Base-by-base conservation (phyloP, 2,113 vertebrate species). In the Nothocercus nigrocapillus region DNA sequence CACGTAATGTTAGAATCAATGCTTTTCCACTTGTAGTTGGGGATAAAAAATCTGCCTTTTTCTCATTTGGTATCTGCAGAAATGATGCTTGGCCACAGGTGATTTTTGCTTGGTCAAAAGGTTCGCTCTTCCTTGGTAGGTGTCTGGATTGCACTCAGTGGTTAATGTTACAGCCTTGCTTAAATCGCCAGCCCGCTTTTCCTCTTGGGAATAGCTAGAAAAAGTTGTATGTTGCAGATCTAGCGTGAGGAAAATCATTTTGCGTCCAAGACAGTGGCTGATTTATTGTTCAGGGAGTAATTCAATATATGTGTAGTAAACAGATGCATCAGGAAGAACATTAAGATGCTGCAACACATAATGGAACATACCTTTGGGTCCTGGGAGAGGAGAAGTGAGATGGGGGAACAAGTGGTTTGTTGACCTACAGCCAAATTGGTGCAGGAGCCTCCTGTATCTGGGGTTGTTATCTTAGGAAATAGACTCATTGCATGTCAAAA, bases 201-300 rank as follows among this genome's bases (percentile, higher is more conserved):
- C 63, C 85, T 94, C 80, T 56, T 92, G 94, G 61, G 64, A 88
- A 81, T 86, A 61, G 49, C 83, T 86, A 32, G 51, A 95, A 76
- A 70, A 81, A 68, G 27, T 85, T 80, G 38, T 47, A 74, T 62
- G 19, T 78, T 90, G 80, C 82, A 86, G 80, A 85, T 67, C 51
- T 92, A 69, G 61, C 61, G 51, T 64, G 80, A 94, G 44, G 42
- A 85, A 96, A 95, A 92, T 88, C 0, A 88, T 93, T 92, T 93
- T 85, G 56, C 86, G 74, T 83, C 88, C 79, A 77, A 93, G 88
- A 94, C 76, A 90, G 69, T 74, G 45, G 47, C 42, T 91, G 82
- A 93, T 93, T 88, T 95, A 88, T 92, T 85, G 79, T 84, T 85
- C 28, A 7, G 89, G 73, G 90, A 86, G 34, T 90, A 95, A 93